Evolutionary conservation across 2,797 vertebrate genomes (phyloP), one percentile per base, ranked within the genome.

Genomic region (Gallirallus australis): DNA sequence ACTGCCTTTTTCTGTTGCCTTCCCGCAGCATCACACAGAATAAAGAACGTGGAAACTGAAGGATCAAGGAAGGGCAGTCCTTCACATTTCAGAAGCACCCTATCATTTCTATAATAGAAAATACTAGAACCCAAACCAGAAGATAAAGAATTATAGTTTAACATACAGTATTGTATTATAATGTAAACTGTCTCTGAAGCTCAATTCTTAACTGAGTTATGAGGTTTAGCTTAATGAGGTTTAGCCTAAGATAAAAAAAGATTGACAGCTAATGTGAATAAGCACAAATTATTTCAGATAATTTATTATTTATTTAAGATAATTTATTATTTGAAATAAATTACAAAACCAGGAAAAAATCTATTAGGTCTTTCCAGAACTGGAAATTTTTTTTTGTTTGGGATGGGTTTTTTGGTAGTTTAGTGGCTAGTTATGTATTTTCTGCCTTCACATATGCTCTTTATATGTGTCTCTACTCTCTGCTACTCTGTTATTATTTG

Each of bases 1-100:
- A 71, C 73, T 30, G 27, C 27, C 47, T 78, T 88, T 94, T 85
- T 66, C 71, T 81, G n/a, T 78, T 15, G 5, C 53, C 35, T 88
- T 94, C 28, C 42, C 0, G 0, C 59, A 83, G 35, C 27, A 63
- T 45, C 54, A 72, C 59, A 30, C 7, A 66, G 61, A 86, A 88
- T 59, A 54, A 60, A 39, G 92, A 89, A 73, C 7, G 31, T 2
- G 6, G 31, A 57, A 75, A 73, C 15, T 15, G 50, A 73, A 91
- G 61, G 42, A 91, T 30, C 37, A 70, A 50, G 53, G 82, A 86
- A 76, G 7, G 21, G 5, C 12, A 77, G 53, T 40, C 76, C 48
- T 69, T 79, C 21, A 50, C 10, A 8, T 84, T 82, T 90, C 42
- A 76, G 53, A 79, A 66, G 23, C 9, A 70, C 5, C 5, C 4